Evolutionary conservation across 35 echinoderm and acorn worm genomes (phyloP).

Genomic region (Amphiura filiformis): DNA sequence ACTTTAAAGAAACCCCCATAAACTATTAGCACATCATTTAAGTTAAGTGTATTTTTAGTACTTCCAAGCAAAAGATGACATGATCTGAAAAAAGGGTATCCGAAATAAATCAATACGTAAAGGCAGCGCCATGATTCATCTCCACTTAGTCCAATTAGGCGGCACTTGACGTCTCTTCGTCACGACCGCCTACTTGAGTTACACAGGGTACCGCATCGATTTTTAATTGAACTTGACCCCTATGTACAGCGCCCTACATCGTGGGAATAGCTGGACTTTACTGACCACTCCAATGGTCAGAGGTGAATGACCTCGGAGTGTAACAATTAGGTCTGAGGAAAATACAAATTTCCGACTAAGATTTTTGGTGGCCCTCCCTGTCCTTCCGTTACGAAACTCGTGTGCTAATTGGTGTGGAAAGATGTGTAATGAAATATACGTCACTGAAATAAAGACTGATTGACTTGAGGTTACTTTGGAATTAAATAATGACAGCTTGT

Average conservation of each 20-base stretch:
- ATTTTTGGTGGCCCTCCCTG: not conserved
- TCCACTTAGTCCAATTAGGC: too few species aligned
- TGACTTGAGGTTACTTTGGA: not conserved
- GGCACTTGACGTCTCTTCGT: not conserved
- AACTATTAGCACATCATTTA: too few species aligned
- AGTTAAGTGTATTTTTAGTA: too few species aligned
- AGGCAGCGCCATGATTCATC: too few species aligned
- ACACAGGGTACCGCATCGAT: not conserved
- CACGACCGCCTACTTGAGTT: not conserved
- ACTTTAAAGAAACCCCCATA: too few species aligned
- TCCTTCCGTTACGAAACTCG: not conserved
- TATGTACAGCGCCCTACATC: not conserved
- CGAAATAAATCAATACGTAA: too few species aligned
- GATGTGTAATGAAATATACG: too few species aligned
- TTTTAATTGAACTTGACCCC: conserved; percentile 1
- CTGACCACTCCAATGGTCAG: not conserved
- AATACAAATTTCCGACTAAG: not conserved
- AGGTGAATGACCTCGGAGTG: not conserved
- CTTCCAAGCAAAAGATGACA: too few species aligned
- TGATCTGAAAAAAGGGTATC: too few species aligned
- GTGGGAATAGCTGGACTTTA: not conserved
- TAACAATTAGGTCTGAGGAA: not conserved
- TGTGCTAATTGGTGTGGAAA: too few species aligned
- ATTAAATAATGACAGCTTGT: not conserved
- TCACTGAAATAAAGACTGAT: not conserved